A percentile compares a stretch with the other conserved stretches of the same genome.
Evolutionary conservation across 2,888 invertebrate genomes (phyloP).

Genomic region (Metallyticus violacea): DNA sequence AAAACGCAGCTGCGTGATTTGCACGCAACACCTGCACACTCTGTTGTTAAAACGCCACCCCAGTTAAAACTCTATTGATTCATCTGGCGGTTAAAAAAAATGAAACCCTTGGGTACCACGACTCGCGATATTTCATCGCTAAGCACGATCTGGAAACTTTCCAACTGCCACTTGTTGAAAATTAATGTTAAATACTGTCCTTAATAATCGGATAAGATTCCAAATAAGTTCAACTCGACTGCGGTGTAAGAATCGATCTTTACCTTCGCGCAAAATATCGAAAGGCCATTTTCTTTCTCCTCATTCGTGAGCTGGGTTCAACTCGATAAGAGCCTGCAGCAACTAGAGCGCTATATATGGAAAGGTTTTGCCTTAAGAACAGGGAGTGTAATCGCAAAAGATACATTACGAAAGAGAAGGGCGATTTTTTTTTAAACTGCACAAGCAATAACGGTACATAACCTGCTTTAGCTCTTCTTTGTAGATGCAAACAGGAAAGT

Average conservation of each 20-base stretch:
- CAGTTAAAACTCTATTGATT: background rate
- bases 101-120: background rate
- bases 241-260: background rate
- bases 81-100: background rate
- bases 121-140: background rate
- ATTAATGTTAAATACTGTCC: background rate
- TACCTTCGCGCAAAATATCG: background rate
- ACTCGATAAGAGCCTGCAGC: background rate
- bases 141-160: background rate
- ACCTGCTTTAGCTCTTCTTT: too few species aligned
- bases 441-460: too few species aligned
- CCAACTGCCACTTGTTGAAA: background rate
- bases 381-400: background rate
- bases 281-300: background rate
- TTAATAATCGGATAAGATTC: conserved; percentile 2
- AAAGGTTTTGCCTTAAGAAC: background rate
- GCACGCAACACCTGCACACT: background rate
- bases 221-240: background rate
- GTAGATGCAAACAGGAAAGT: too few species aligned
- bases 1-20: background rate
- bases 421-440: too few species aligned
- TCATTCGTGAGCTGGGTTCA: background rate
- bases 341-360: background rate
- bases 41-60: background rate
- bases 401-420: background rate